These are phyloP conservation scores for Gambusia yucatana DNA, from an alignment of 2,797 vertebrate genomes.

Conservation along the genomic window DNA sequence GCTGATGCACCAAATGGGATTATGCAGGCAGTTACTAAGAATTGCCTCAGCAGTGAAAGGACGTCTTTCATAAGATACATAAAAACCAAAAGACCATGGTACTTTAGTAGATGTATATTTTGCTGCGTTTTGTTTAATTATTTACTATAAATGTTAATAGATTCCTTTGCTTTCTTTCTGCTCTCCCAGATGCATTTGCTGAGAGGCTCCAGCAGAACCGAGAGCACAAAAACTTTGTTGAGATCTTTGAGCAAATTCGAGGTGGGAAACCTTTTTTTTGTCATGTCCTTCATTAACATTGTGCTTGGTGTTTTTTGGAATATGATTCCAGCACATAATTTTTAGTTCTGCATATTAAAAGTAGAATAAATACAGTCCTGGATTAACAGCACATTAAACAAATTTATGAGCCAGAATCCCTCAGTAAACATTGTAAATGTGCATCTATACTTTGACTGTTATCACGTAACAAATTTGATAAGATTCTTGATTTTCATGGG, in stretches of 20 bases:
- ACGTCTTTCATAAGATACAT: background rate
- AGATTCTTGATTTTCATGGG: background rate
- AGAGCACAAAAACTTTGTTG: background rate
- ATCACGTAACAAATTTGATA: background rate
- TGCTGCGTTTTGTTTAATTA: background rate
- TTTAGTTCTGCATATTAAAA: background rate
- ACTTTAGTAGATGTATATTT: background rate
- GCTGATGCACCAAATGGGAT: background rate
- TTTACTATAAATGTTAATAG: background rate
- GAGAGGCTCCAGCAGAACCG: background rate
- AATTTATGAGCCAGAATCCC: background rate
- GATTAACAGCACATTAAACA: background rate
- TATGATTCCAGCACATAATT: background rate
- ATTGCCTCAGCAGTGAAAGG: background rate
- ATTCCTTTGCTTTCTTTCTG: background rate
- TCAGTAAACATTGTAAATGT: background rate
- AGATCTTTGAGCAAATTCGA: background rate
- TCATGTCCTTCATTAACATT: background rate
- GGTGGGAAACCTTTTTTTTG: background rate
- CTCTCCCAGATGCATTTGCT: background rate
- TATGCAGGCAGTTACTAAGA: background rate
- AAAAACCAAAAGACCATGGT: background rate
- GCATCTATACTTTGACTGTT: background rate
- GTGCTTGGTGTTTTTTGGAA: background rate
- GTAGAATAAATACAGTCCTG: background rate